phyloP scores from a whole-genome alignment of 2,113 vertebrate genomes.

The Peromyscus maniculatus region DNA sequence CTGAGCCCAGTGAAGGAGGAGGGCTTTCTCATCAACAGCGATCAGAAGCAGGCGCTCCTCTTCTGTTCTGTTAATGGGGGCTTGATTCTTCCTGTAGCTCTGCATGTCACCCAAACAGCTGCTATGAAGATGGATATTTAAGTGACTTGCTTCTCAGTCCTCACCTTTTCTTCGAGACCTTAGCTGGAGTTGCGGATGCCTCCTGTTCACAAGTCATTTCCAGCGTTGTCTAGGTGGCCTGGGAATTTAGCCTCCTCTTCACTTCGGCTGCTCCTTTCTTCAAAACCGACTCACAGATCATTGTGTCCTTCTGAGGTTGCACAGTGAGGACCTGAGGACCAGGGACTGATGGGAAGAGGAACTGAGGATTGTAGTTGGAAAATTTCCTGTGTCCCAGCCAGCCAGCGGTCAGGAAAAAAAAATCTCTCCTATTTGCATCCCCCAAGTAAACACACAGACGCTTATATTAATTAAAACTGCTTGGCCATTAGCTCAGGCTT shows the following conservation, averaged over 20 bases:
- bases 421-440: too few relatives aligned
- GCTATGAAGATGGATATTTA: neutral
- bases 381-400: too few relatives aligned
- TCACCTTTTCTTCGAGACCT: neutral
- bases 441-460: too few relatives aligned
- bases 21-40: neutral
- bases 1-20: neutral
- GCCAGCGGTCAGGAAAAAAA: too few relatives aligned
- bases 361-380: too few relatives aligned
- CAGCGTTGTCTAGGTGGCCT: neutral
- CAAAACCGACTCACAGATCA: neutral
- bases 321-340: neutral
- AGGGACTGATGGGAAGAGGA: neutral
- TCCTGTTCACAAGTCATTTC: neutral
- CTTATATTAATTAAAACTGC: too few relatives aligned
- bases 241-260: conserved; percentile 5
- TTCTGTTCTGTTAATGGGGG: neutral
- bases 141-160: neutral
- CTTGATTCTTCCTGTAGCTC: neutral
- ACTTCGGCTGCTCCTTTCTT: conserved; percentile 1
- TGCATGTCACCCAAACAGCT: neutral
- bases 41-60: neutral
- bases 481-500: too few relatives aligned
- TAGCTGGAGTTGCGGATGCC: neutral
- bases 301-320: conserved; percentile 35